Evolutionary conservation across 2,888 invertebrate species (phyloP).

Genomic region (Pristionchus maxplancki): DNA sequence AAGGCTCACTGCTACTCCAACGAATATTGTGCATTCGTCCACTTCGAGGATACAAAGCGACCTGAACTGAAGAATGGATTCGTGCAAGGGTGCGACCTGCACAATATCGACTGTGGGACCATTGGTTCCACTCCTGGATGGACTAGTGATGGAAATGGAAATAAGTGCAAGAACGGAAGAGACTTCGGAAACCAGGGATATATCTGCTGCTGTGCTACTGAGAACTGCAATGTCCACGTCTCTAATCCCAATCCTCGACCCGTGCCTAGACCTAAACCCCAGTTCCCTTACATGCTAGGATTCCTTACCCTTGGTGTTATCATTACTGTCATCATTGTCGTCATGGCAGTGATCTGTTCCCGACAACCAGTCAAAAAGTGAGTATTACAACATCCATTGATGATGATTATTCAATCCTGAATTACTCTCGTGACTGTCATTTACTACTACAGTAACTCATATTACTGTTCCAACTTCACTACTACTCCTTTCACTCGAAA

Average conservation of each 20-base stretch:
- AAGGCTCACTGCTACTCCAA: neutral
- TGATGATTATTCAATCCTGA: neutral
- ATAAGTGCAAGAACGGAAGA: neutral
- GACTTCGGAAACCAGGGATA: neutral
- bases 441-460: neutral
- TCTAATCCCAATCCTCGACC: neutral
- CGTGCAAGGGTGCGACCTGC: slow-evolving; percentile 67
- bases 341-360: neutral
- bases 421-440: neutral
- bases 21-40: neutral
- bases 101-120: slow-evolving; percentile 52
- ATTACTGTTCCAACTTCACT: neutral
- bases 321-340: neutral
- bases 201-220: neutral
- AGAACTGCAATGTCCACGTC: neutral
- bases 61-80: slow-evolving; percentile 62
- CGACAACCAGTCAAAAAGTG: neutral
- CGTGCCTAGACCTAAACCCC: neutral
- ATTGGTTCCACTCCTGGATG: neutral
- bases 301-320: neutral
- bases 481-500: neutral
- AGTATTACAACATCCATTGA: neutral
- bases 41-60: neutral
- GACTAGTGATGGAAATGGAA: neutral
- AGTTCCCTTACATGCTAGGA: neutral